phyloP scores from a whole-genome alignment of 2,797 vertebrate genomes.

The Antrozous pallidus region DNA sequence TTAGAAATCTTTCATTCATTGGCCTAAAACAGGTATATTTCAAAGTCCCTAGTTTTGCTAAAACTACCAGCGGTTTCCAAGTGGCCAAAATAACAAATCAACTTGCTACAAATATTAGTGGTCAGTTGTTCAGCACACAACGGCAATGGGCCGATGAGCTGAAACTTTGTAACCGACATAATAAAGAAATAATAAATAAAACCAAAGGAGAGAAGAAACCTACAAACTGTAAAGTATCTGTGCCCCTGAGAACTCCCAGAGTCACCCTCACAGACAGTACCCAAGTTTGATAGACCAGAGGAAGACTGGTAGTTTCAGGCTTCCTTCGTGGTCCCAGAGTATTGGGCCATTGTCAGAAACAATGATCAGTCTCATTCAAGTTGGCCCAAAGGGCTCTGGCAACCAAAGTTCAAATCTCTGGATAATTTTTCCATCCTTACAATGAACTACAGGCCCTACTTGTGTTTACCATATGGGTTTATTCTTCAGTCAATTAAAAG shows the following conservation, averaged over 20 bases:
- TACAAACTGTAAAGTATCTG: not conserved
- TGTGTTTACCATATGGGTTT: slow-evolving; percentile 70
- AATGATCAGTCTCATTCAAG: slow-evolving; percentile 40
- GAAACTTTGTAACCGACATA: not conserved
- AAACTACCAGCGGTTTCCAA: not conserved
- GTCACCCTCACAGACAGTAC: not conserved
- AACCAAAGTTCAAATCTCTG: slow-evolving; percentile 48
- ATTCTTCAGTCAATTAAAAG: slow-evolving; percentile 69
- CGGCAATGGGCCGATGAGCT: not conserved
- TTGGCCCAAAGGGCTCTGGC: not conserved
- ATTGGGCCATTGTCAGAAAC: not conserved
- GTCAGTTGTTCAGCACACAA: not conserved
- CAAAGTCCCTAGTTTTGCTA: not conserved
- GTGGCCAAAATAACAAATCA: not conserved
- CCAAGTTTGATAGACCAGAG: not conserved
- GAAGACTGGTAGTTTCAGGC: not conserved
- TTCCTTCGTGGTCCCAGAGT: not conserved
- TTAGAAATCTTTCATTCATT: not conserved
- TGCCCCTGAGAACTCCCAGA: not conserved
- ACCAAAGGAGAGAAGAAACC: not conserved
- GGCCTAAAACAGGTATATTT: not conserved
- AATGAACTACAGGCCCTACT: slow-evolving; percentile 40
- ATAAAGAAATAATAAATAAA: slow-evolving; percentile 4
- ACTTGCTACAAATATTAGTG: not conserved
- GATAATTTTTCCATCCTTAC: slow-evolving; percentile 48